Percentiles rank a stretch among this genome's conserved stretches.
These are phyloP conservation scores for Mythimna vitellina DNA, from an alignment of 2,888 invertebrate species.

Conservation along the genomic window DNA sequence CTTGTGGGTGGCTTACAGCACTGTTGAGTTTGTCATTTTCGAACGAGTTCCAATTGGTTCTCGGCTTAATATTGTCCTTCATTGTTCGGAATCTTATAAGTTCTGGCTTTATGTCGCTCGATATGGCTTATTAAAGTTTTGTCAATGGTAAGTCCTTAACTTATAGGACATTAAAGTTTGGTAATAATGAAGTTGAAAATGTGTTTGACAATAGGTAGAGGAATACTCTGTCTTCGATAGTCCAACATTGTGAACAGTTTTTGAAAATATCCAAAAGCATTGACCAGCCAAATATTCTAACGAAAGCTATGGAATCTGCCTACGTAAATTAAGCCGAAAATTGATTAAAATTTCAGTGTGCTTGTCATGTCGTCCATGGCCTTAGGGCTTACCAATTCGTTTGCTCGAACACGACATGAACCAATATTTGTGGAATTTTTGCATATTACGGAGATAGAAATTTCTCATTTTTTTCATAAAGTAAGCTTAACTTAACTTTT, in stretches of 20 bases:
- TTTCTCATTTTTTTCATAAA: not conserved
- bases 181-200: not conserved
- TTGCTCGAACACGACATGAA: not conserved
- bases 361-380: conserved; percentile 2
- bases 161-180: not conserved
- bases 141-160: not conserved
- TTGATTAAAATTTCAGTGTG: conserved; percentile 25
- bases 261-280: not conserved
- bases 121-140: not conserved
- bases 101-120: not conserved
- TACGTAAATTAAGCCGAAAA: conserved; percentile 5
- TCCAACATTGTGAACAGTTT: not conserved
- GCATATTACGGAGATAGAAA: not conserved
- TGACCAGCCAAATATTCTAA: not conserved
- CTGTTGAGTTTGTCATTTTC: not conserved
- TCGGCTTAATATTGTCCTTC: not conserved
- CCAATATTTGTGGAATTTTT: not conserved
- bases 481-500: not conserved
- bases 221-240: not conserved
- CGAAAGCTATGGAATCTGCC: not conserved
- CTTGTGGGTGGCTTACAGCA: not conserved
- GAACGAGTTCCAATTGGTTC: not conserved
- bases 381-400: conserved; percentile 6
- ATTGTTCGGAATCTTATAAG: not conserved
- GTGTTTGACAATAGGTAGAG: not conserved